These are phyloP conservation scores for Tanytarsus gracilentus DNA, from an alignment of 2,888 invertebrate genomes.

Conservation along the genomic window DNA sequence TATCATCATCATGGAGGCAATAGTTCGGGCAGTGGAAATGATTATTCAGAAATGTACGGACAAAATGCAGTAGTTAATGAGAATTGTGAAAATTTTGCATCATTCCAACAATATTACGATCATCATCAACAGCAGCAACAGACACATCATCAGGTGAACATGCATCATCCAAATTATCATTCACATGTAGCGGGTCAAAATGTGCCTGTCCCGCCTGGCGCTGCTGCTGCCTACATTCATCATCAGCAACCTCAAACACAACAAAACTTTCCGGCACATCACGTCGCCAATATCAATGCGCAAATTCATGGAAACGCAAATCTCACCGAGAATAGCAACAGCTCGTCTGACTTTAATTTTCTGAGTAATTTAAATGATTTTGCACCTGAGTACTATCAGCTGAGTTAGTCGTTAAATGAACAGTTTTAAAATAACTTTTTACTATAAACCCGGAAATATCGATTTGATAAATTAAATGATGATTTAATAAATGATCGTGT, in stretches of 20 bases:
- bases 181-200: conserved; percentile 33
- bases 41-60: conserved; percentile 23
- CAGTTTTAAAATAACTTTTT: neutral
- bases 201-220: conserved; percentile 30
- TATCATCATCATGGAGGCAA: conserved; percentile 32
- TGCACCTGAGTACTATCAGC: conserved; percentile 76
- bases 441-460: neutral
- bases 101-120: conserved; percentile 33
- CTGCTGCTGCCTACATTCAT: conserved; percentile 18
- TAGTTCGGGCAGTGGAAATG: conserved; percentile 22
- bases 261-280: conserved; percentile 42
- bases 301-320: conserved; percentile 35
- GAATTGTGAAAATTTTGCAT: conserved; percentile 32
- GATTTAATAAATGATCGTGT: neutral
- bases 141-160: conserved; percentile 44
- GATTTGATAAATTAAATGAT: too few species aligned
- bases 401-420: conserved; percentile 38
- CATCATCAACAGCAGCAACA: conserved; percentile 36
- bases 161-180: conserved; percentile 34
- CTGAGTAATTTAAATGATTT: conserved; percentile 87
- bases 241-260: too few species aligned
- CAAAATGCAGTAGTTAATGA: conserved; percentile 28
- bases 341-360: conserved; percentile 91
- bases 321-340: conserved; percentile 65
- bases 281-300: too few species aligned